A percentile compares a stretch with the other conserved stretches of the same genome.
These are phyloP conservation scores for Euplexia lucipara DNA, from an alignment of 2,888 invertebrate genomes.

Conservation along the genomic window DNA sequence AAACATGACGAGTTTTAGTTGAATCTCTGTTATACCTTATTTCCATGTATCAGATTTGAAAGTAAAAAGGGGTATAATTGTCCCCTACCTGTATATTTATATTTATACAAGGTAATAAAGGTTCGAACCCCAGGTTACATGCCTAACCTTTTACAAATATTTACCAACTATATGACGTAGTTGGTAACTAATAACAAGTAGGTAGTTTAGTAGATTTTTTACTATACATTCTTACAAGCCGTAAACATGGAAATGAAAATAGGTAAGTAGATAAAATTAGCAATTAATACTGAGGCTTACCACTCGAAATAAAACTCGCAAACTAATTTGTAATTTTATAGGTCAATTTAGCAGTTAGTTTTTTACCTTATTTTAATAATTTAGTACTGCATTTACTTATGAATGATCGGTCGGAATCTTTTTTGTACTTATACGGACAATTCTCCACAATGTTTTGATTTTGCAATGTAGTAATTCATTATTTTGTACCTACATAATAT, in stretches of 20 bases:
- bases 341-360: constrained; percentile 4
- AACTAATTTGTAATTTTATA: constrained; percentile 14
- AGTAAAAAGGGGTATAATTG: too few species aligned
- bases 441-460: neutral
- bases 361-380: constrained; percentile 8
- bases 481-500: too few species aligned
- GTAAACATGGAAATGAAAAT: neutral
- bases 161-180: too few species aligned
- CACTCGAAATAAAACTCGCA: constrained; percentile 35
- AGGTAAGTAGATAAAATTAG: constrained; percentile 14
- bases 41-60: neutral
- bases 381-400: constrained; percentile 13
- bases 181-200: too few species aligned
- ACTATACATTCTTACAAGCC: neutral
- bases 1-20: constrained; percentile 82
- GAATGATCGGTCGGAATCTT: neutral
- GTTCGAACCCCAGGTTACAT: too few species aligned
- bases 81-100: too few species aligned
- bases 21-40: constrained; percentile 22
- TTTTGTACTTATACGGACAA: constrained; percentile 18
- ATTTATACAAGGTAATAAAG: too few species aligned
- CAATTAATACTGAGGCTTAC: constrained; percentile 41
- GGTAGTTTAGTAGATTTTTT: too few species aligned
- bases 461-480: too few species aligned
- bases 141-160: too few species aligned